Conservation (phyloP, 2,113 vertebrate genomes). For the Antigone vipio region DNA sequence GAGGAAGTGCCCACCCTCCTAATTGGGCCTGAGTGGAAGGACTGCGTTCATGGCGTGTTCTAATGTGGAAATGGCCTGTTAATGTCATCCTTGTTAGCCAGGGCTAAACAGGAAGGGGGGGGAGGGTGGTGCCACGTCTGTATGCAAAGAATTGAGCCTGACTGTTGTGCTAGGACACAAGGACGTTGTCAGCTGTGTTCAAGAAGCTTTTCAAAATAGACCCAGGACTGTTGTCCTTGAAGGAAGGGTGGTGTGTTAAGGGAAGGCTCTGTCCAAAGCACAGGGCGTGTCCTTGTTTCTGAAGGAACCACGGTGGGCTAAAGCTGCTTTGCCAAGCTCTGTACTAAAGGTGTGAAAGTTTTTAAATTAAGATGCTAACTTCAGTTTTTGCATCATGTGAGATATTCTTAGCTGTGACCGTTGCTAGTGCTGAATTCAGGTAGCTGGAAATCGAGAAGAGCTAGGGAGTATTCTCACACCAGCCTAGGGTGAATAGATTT, state of each 20-base stretch:
- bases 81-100: neutral
- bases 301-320: neutral
- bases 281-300: neutral
- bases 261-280: neutral
- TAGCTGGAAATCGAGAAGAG: neutral
- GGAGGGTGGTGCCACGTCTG: neutral
- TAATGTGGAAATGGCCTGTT: neutral
- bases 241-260: neutral
- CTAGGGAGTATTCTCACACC: neutral
- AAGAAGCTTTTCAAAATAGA: neutral
- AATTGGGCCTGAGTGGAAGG: neutral
- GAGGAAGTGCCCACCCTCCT: neutral
- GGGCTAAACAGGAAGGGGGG: neutral
- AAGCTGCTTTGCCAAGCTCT: neutral
- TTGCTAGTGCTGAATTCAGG: neutral
- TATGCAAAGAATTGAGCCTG: neutral
- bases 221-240: neutral
- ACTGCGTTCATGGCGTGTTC: fast-evolving
- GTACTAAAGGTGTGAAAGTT: neutral
- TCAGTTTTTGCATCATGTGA: neutral
- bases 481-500: neutral
- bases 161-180: neutral
- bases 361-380: neutral
- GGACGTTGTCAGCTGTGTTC: fast-evolving
- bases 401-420: neutral